These are phyloP conservation scores for Eupleurogrammus muticus DNA, from an alignment of 2,797 vertebrate species.

Conservation along the genomic window DNA sequence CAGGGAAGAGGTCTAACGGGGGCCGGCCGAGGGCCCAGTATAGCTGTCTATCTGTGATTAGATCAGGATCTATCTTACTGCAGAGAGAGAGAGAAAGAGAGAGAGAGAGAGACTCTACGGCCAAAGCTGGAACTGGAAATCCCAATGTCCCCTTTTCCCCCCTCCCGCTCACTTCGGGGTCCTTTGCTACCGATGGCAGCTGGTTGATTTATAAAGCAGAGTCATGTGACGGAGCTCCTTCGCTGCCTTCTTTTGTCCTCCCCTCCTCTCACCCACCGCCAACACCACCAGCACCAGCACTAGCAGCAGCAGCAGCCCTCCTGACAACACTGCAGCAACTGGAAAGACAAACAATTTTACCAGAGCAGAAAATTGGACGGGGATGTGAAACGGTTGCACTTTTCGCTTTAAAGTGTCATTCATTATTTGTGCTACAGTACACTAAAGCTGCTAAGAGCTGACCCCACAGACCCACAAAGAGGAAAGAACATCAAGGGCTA, in stretches of 20 bases:
- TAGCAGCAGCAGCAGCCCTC: constrained; percentile 17
- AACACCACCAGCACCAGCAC: background rate
- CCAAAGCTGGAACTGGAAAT: constrained; percentile 53
- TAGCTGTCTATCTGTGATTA: constrained; percentile 76
- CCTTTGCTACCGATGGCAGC: constrained; percentile 62
- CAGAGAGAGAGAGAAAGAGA: constrained; percentile 54
- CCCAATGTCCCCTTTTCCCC: constrained; percentile 35
- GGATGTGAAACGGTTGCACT: constrained; percentile 66
- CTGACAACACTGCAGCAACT: constrained; percentile 66
- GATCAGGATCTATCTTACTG: constrained; percentile 73
- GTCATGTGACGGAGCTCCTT: constrained; percentile 68
- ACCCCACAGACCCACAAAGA: constrained; percentile 53
- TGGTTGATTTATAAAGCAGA: constrained; percentile 73
- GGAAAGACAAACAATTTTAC: constrained; percentile 77
- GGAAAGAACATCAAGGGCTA: constrained; percentile 19
- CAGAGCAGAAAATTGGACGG: constrained; percentile 77
- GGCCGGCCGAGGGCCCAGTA: constrained; percentile 40
- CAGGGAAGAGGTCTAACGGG: constrained; percentile 71
- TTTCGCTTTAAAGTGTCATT: constrained; percentile 71
- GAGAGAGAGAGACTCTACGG: constrained; percentile 52
- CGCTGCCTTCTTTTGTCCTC: constrained; percentile 56
- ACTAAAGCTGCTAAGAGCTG: constrained; percentile 51
- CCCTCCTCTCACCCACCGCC: constrained; percentile 16
- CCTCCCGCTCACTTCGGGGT: constrained; percentile 58
- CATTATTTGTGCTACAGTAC: constrained; percentile 64